Evolutionary conservation across 2,113 vertebrate genomes (phyloP), one percentile per base, ranked within the genome.

Genomic region (Platysteira castanea): DNA sequence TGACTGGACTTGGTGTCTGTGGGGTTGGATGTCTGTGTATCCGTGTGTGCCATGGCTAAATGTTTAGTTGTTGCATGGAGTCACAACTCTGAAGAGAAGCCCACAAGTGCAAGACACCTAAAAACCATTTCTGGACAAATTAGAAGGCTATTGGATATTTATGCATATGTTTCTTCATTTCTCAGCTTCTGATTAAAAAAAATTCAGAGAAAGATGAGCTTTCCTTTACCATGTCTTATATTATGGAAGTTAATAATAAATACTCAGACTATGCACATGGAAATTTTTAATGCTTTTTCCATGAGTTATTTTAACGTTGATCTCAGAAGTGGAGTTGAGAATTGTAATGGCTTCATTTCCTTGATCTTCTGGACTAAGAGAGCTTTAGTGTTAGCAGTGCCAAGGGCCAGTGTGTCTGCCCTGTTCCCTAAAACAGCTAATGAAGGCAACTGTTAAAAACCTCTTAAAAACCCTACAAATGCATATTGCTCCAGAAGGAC

Each of bases 41-140:
- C 65, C 4, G 1, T 10, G 59, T 63, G 42, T 75, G 59, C 60
- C 24, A 1, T 3, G 54, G 54, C 30, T 57, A 8, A 64, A 23
- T 7, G 26, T 27, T 41, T 53, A 5, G 3, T 10, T 28, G 7
- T 15, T 46, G 0, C 1, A 3, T 15, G 35, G 28, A 74, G 27
- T 33, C 28, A 13, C 16, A 74, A 1, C 26, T 67, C 49, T 52
- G 7, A 35, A 44, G 31, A 74, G 59, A 63, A 70, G 15, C 37
- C 13, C 3, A 1, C 27, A 31, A 37, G 59, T 76, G 76, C 47
- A 61, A 26, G 64, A 53, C 44, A 24, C 35, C 13, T 49, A n/a
- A 47, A 80, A 71, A 49, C 21, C 11, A 8, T 39, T 28, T 68
- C 33, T 44, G 28, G 50, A 14, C 21, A 61, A 46, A 44, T 0